Evolutionary conservation across 2,888 invertebrate species (phyloP).

Genomic region (Lordiphosa andalusiaca): DNA sequence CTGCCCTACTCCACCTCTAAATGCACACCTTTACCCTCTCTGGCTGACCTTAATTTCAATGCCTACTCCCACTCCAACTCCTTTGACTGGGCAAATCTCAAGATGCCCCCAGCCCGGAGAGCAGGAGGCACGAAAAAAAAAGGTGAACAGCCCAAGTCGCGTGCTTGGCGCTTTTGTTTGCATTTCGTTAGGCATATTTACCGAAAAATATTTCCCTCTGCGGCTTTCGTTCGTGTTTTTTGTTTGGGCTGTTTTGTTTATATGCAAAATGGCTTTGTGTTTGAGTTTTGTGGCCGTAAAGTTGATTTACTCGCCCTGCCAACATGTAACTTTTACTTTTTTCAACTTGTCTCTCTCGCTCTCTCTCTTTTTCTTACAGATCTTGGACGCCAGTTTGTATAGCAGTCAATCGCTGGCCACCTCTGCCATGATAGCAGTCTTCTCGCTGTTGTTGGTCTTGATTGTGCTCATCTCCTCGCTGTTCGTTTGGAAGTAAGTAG

Average conservation of each 20-base stretch:
- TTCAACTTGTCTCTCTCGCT: conserved; percentile 23
- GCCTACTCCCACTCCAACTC: conserved; percentile 15
- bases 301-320: conserved; percentile 46
- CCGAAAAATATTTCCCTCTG: conserved; percentile 45
- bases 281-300: conserved; percentile 53
- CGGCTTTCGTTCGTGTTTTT: conserved; percentile 19
- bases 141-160: conserved; percentile 59
- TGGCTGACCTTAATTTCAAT: conserved; percentile 38
- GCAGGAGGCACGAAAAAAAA: conserved; percentile 25
- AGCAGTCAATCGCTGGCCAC: conserved; percentile 92
- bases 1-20: conserved; percentile 26
- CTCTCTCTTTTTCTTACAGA: conserved; percentile 83
- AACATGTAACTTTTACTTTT: conserved; percentile 45
- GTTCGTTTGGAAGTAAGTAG: conserved; percentile 93
- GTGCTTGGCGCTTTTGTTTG: conserved; percentile 62
- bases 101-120: conserved; percentile 8
- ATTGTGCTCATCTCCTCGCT: conserved; percentile 90
- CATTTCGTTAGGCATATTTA: conserved; percentile 73
- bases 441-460: conserved; percentile 88
- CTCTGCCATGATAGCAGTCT: conserved; percentile 90
- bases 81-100: conserved; percentile 5
- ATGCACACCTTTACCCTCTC: conserved; percentile 27
- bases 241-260: conserved; percentile 33
- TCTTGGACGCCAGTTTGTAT: conserved; percentile 93
- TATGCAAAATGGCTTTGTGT: conserved; percentile 68